Evolutionary conservation across 2,113 vertebrate genomes (phyloP).

Genomic region (Nothocercus julius): DNA sequence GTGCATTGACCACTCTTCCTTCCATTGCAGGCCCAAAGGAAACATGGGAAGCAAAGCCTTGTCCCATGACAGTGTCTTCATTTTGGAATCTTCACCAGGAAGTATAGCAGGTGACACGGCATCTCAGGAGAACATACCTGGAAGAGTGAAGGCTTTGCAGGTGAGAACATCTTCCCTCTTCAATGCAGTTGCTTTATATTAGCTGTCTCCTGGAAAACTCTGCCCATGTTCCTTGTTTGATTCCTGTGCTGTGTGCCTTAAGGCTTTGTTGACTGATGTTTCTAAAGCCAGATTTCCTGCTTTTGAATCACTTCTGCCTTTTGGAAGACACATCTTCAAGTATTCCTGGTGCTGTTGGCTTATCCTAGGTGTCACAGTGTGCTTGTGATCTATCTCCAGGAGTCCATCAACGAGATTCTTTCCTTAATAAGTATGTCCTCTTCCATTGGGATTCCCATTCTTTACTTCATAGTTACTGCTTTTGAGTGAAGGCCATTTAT

Average conservation of each 20-base stretch:
- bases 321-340: not conserved
- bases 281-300: not conserved
- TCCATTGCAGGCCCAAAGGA: slow-evolving; percentile 80
- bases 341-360: not conserved
- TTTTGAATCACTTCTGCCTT: not conserved
- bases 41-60: slow-evolving; percentile 85
- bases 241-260: not conserved
- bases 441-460: not conserved
- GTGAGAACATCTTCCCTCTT: slow-evolving; percentile 59
- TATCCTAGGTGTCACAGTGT: not conserved
- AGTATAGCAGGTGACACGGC: slow-evolving; percentile 61
- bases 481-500: slow-evolving; percentile 1
- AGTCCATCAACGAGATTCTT: not conserved
- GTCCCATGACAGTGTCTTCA: slow-evolving; percentile 91
- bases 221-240: not conserved
- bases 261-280: not conserved
- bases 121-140: slow-evolving; percentile 83
- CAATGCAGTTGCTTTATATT: not conserved
- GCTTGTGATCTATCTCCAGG: not conserved
- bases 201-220: not conserved
- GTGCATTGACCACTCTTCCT: not conserved
- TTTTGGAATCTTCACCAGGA: slow-evolving; percentile 77
- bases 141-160: slow-evolving; percentile 89
- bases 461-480: not conserved
- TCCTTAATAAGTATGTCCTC: not conserved